Conservation (phyloP, 2,888 invertebrate genomes). For the Autographa pulchrina region DNA sequence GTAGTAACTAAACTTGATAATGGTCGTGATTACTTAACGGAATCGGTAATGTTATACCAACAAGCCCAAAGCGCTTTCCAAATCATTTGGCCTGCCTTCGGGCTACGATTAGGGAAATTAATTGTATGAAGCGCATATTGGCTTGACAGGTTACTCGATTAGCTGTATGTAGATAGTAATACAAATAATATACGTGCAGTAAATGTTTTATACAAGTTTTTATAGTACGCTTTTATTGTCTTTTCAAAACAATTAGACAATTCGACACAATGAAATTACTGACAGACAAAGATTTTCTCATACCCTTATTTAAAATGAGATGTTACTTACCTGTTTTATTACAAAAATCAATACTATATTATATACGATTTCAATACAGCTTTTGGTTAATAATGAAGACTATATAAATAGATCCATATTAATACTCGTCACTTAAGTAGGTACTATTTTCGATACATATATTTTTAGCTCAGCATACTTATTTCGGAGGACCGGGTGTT, state of each 20-base stretch:
- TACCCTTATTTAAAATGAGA: too few relatives aligned
- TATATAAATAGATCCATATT: background rate
- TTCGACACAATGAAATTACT: too few relatives aligned
- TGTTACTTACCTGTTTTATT: background rate
- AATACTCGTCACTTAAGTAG: background rate
- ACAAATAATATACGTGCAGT: too few relatives aligned
- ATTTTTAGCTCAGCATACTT: background rate
- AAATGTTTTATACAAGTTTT: too few relatives aligned
- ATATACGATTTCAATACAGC: background rate
- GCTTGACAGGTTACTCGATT: background rate
- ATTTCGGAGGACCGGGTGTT: too few relatives aligned
- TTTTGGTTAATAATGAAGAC: background rate
- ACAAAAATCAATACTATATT: background rate
- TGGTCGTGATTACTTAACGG: background rate
- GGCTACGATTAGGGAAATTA: background rate
- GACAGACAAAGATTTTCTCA: too few relatives aligned
- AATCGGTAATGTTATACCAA: slow-evolving; percentile 2
- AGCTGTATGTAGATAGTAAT: background rate
- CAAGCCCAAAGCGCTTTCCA: background rate
- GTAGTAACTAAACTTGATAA: slow-evolving; percentile 4
- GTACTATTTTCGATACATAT: background rate
- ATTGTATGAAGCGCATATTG: background rate
- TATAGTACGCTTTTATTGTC: too few relatives aligned
- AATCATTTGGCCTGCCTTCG: background rate
- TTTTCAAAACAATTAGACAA: too few relatives aligned